phyloP scores from a whole-genome alignment of 2,888 invertebrate genomes.

The Eulithis prunata region DNA sequence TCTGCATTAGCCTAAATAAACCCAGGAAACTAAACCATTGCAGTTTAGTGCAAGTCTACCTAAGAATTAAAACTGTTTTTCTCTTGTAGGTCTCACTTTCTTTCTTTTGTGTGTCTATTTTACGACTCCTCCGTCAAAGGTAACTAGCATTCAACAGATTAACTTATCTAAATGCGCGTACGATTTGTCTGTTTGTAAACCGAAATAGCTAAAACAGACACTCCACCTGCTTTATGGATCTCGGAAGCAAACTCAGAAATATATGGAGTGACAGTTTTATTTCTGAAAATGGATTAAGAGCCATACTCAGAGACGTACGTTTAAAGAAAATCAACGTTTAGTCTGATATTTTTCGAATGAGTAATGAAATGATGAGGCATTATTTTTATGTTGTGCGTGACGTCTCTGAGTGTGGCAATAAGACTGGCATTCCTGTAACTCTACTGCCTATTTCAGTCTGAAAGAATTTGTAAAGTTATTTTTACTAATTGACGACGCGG shows the following conservation, averaged over 20 bases:
- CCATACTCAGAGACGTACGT: too few species aligned
- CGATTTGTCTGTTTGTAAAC: conserved; percentile 65
- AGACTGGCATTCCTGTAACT: conserved; percentile 39
- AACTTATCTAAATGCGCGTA: conserved; percentile 69
- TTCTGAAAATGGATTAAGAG: conserved; percentile 44
- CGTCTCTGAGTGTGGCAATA: too few species aligned
- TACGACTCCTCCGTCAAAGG: conserved; percentile 17
- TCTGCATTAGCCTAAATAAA: too few species aligned
- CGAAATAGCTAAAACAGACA: conserved; percentile 60
- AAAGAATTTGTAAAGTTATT: conserved; percentile 23
- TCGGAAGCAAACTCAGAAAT: conserved; percentile 53
- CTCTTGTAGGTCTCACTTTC: too few species aligned
- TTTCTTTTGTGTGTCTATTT: neutral
- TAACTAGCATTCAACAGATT: conserved; percentile 27
- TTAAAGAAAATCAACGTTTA: too few species aligned
- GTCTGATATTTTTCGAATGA: too few species aligned
- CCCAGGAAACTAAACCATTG: too few species aligned
- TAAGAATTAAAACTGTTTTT: too few species aligned
- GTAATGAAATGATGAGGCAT: too few species aligned
- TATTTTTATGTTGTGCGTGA: too few species aligned
- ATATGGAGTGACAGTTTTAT: conserved; percentile 69
- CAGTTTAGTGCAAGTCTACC: too few species aligned
- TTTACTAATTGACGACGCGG: conserved; percentile 11
- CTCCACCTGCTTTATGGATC: conserved; percentile 31
- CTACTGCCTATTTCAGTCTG: conserved; percentile 16